These are phyloP conservation scores for Chamaea fasciata DNA, from an alignment of 2,113 vertebrate species.

Conservation along the genomic window DNA sequence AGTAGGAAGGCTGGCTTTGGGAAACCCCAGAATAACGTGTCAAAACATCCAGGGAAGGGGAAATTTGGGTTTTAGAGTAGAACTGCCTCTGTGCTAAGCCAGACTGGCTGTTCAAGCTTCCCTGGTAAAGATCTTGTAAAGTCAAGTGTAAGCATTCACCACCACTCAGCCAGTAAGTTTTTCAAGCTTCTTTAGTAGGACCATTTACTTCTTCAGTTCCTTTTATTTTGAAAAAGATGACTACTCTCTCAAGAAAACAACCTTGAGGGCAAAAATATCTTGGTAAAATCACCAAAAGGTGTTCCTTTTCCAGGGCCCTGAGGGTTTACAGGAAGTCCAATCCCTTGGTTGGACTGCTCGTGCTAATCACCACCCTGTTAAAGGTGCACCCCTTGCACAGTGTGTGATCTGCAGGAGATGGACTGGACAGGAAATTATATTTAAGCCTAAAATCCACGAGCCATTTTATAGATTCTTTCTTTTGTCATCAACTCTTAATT, in stretches of 20 bases:
- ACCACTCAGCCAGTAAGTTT: not conserved
- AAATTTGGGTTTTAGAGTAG: not conserved
- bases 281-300: not conserved
- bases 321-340: not conserved
- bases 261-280: not conserved
- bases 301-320: not conserved
- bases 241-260: not conserved
- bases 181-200: not conserved
- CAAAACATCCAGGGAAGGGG: not conserved
- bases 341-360: not conserved
- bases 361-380: not conserved
- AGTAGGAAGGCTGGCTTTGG: not conserved
- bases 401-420: not conserved
- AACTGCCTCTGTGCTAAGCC: not conserved
- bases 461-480: not conserved
- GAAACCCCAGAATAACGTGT: not conserved
- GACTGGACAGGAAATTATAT: not conserved
- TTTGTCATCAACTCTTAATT: not conserved
- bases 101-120: not conserved
- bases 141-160: not conserved
- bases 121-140: not conserved
- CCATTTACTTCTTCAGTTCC: not conserved
- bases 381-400: not conserved
- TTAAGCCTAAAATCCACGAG: not conserved
- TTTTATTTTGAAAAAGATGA: not conserved